These are phyloP conservation scores for Horisme vitalbata DNA, from an alignment of 2,888 invertebrate genomes.

Conservation along the genomic window DNA sequence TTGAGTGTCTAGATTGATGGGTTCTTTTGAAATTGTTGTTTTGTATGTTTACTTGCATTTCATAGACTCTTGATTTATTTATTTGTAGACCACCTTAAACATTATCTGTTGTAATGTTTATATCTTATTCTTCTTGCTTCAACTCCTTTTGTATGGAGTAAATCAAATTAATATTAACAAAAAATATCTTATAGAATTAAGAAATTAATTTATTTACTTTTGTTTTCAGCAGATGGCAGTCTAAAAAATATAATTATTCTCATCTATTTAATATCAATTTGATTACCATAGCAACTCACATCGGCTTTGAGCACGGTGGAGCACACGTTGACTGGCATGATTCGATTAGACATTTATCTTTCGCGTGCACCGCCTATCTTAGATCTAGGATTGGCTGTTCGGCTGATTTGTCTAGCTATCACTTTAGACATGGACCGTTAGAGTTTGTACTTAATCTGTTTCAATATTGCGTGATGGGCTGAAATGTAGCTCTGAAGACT, in stretches of 20 bases:
- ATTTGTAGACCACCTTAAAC: too few relatives aligned
- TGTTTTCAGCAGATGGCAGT: not conserved
- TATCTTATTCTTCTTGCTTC: too few relatives aligned
- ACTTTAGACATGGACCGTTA: constrained; percentile 37
- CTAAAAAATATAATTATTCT: not conserved
- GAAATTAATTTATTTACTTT: not conserved
- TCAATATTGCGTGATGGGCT: too few relatives aligned
- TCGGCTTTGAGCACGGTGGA: constrained; percentile 38
- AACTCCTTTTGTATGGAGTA: too few relatives aligned
- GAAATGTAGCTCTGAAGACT: too few relatives aligned
- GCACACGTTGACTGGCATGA: constrained; percentile 33
- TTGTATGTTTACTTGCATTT: not conserved
- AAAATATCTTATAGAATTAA: too few relatives aligned
- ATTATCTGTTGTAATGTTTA: too few relatives aligned
- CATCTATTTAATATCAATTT: not conserved
- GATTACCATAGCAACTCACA: constrained; percentile 25
- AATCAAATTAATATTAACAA: too few relatives aligned
- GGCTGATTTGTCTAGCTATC: constrained; percentile 34
- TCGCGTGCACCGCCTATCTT: constrained; percentile 26
- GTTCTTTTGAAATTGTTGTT: constrained; percentile 13
- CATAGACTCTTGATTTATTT: too few relatives aligned
- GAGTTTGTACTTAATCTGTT: constrained; percentile 1
- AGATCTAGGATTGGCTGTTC: constrained; percentile 32
- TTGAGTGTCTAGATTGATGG: constrained; percentile 23
- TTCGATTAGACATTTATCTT: constrained; percentile 42